Base-by-base conservation (phyloP, 2,113 vertebrate genomes). In the Dendropsophus ebraccatus region DNA sequence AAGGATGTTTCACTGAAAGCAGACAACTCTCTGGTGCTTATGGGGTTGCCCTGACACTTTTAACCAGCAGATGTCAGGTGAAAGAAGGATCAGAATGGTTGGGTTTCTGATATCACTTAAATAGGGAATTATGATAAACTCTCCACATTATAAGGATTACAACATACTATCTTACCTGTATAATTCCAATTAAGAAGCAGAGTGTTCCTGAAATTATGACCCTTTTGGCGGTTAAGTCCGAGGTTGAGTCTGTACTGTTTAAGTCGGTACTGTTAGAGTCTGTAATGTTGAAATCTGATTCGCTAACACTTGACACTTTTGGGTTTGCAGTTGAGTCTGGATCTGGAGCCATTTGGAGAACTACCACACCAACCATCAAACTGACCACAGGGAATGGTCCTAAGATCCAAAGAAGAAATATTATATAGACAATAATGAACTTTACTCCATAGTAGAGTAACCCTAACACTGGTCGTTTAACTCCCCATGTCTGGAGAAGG, bases 331-430 rank as follows among this genome's bases (percentile, higher is more conserved):
- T 77, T 88, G 95, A 96, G 9, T 91, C 65, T 73, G 93, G 89
- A 25, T 96, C 94, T 0, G 96, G 96, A 23, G 93, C 92, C 93
- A 96, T 93, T 82, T 89, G 92, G 81, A 95, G 52, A 37, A 96
- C 95, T 58, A 96, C 93, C 74, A 93, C 94, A 83, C 96, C 95
- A 88, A 96, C 94, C 96, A 97, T 96, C 90, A 96, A 91, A 90
- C 95, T 96, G 83, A 96, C 95, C 89, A 97, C 95, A 25, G 96
- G 95, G 32, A 88, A 97, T 25, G 96, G 96, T 86, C 96, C 96
- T 96, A 90, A 45, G 77, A 88, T 49, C 12, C 47, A 47, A 62
- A 90, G 47, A 84, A 49, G 0, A 50, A 23, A 32, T 32, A 7
- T n/a, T 58, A 14, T n/a, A 4, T 23, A n/a, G 56, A 58, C 56